phyloP scores from a whole-genome alignment of 2,113 vertebrate genomes.

The Noturus placidus region DNA sequence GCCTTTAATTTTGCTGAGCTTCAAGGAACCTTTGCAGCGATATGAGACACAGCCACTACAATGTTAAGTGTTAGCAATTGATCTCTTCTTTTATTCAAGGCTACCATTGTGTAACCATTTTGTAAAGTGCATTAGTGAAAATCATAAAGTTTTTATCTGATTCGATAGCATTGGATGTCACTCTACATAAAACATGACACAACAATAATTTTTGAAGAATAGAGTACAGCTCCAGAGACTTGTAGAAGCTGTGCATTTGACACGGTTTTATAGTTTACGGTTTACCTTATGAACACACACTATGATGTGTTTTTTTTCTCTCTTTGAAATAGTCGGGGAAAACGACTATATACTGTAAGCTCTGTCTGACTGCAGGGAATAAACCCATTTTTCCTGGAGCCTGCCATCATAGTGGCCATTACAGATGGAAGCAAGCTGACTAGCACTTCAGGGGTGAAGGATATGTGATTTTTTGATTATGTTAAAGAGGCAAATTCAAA shows the following conservation, averaged over 20 bases:
- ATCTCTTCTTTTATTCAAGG: background rate
- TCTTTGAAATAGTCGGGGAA: background rate
- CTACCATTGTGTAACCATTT: background rate
- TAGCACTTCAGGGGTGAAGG: constrained; percentile 89
- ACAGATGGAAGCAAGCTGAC: constrained; percentile 97
- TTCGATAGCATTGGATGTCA: too few relatives aligned
- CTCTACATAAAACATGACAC: too few relatives aligned
- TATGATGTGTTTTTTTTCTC: background rate
- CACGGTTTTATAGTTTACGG: too few relatives aligned
- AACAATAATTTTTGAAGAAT: too few relatives aligned
- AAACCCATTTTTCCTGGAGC: constrained; percentile 97
- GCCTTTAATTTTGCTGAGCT: background rate
- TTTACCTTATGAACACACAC: too few relatives aligned
- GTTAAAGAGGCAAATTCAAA: too few relatives aligned
- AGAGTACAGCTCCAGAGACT: too few relatives aligned
- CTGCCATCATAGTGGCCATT: constrained; percentile 96
- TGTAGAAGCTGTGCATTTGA: too few relatives aligned
- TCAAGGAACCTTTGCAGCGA: background rate
- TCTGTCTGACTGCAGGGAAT: constrained; percentile 77
- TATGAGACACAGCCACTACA: background rate
- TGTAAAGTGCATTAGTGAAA: background rate
- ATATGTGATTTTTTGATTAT: background rate
- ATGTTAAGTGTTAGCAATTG: background rate
- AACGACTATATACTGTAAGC: background rate
- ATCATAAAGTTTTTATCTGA: background rate